Percentiles rank a stretch among this genome's conserved stretches.
Conservation (phyloP, 2,113 vertebrate species). For the Ceyx margarethae region DNA sequence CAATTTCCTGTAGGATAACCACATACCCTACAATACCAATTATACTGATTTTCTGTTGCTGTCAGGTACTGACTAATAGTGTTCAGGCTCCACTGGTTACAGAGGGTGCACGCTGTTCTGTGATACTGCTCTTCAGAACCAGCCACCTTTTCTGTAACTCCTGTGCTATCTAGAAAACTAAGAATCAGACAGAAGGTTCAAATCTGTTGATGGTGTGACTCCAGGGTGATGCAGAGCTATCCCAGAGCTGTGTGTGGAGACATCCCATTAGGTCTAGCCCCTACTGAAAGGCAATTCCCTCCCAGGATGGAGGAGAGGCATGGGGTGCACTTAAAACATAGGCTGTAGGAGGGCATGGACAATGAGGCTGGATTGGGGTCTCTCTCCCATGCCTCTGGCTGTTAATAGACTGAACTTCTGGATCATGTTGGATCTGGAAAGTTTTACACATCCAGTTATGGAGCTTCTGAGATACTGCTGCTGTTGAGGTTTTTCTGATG, state of each 20-base stretch:
- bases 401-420: background rate
- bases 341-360: background rate
- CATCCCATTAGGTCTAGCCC: background rate
- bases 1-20: background rate
- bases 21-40: background rate
- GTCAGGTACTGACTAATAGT: background rate
- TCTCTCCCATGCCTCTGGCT: background rate
- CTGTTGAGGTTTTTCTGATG: background rate
- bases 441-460: background rate
- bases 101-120: background rate
- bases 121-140: background rate
- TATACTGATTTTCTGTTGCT: background rate
- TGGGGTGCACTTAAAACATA: too few relatives aligned
- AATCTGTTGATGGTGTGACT: background rate
- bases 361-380: background rate
- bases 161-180: background rate
- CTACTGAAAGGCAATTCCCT: background rate
- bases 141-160: background rate
- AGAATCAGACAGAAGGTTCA: background rate
- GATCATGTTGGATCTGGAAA: background rate
- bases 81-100: background rate
- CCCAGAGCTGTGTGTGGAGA: background rate
- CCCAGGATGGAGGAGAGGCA: background rate
- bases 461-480: background rate
- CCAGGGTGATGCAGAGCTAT: background rate